Evolutionary conservation across 2,113 vertebrate genomes (phyloP).

Genomic region (Tragelaphus strepsiceros): DNA sequence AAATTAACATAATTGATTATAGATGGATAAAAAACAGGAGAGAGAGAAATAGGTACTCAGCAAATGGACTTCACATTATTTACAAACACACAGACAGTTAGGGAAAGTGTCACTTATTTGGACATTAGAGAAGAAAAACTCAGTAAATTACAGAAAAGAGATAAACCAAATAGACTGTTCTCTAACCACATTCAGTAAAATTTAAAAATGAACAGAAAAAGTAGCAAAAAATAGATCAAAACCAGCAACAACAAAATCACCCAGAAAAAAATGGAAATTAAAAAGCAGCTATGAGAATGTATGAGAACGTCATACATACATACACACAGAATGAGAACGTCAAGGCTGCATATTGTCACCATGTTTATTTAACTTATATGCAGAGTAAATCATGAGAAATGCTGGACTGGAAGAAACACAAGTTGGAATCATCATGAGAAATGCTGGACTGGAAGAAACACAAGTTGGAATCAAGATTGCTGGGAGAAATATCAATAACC

Average conservation of each 20-base stretch:
- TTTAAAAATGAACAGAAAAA: background rate
- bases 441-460: too few species aligned
- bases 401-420: too few species aligned
- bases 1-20: background rate
- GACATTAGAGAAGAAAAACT: background rate
- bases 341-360: too few species aligned
- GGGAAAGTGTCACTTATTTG: background rate
- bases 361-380: too few species aligned
- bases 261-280: background rate
- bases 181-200: background rate
- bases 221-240: background rate
- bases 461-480: too few species aligned
- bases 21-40: background rate
- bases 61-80: background rate
- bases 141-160: background rate
- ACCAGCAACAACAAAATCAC: background rate
- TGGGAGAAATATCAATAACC: too few species aligned
- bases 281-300: background rate
- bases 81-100: background rate
- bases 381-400: too few species aligned
- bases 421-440: too few species aligned
- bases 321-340: too few species aligned
- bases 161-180: background rate
- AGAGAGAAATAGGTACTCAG: background rate
- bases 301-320: too few species aligned